Evolutionary conservation across 2,888 invertebrate genomes (phyloP), one percentile per base, ranked within the genome.

Genomic region (Myopa tessellatipennis): DNA sequence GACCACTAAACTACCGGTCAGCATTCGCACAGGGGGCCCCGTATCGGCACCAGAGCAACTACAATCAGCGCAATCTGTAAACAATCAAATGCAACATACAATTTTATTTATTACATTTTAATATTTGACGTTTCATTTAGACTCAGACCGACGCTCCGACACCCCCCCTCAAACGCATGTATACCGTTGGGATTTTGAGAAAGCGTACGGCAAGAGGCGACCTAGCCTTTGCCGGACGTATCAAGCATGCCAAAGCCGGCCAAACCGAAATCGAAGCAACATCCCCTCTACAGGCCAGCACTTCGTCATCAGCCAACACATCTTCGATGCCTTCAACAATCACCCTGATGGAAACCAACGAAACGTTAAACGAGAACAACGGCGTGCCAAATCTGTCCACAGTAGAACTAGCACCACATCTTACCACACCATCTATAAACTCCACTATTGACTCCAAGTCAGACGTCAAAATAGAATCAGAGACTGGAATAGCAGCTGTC

Each of bases 261-360:
- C 88, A 89, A 83, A 89, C 89, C 69, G 89, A 89, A 83, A 89
- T 89, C 68, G 89, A 89, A 84, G 87, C 88, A 79, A 86, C 87
- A 50, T 81, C 85, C 16, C 81, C 82, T 63, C 83, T 84, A 77
- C 83, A 85, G 78, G 73, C 81, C 82, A 10, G 83, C 84, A 26
- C 14, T 78, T 63, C 71, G 60, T 79, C 80, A 26, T 78, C 81
- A 26, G 45, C 87, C 45, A 84, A 86, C 63, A 84, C 87, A n/a
- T 84, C 80, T 34, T 77, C 78, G 12, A 81, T 87, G 76, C 78
- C 87, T 61, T 86, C 87, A 65, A 87, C 87, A 45, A 82, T 87
- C 3, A 87, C 86, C 78, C 87, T 88, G 8, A 87, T 87, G 36
- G 87, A 86, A 63, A 81, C 82, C 14, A 82, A 83, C 79, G 36